Base-by-base conservation (phyloP, 2,113 vertebrate genomes). In the Siniperca chuatsi region DNA sequence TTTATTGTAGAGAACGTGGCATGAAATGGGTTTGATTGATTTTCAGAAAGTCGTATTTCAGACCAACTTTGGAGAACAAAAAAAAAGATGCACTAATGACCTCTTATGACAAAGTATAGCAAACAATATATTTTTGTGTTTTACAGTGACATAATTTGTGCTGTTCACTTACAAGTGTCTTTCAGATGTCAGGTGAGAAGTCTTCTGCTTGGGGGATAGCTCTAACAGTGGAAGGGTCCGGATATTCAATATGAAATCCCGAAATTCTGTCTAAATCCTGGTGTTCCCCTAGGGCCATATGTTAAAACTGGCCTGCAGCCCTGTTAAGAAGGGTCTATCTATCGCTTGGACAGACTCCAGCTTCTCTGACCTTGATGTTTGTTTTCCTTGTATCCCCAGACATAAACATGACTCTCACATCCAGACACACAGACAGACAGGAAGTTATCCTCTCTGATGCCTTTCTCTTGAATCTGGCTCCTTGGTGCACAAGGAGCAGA, bases 291-390 rank as follows among this genome's bases (percentile, higher is more conserved):
- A 55, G 40, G 87, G 72, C 50, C 0, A 13, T 69, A 44, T 73
- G 87, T 87, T 92, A 84, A 90, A 82, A 78, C 84, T 82, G 70
- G 72, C 78, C 75, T 67, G 85, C 75, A 75, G 84, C 37, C 29
- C 74, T 81, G 88, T 89, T 89, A 81, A 81, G 79, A 84, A 71
- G 76, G 29, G 48, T 70, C 85, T 88, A 88, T 88, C 90, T 91
- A 83, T 88, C 50, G 69, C 83, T 90, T 91, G 90, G 92, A 92
- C 84, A 71, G 82, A 82, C 79, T 92, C 88, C 91, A 94, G 85
- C 84, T 81, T 84, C 83, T 82, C 87, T 93, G 94, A 95, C 91
- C 92, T 94, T 94, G 92, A 92, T 95, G 90, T 93, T 91, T 94
- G 89, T 93, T 95, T 94, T 93, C 76, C 89, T 89, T 93, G 89